Percentiles rank a stretch among this genome's conserved stretches.
Conservation (phyloP, 2,888 invertebrate genomes). For the Herminia tarsipennalis region DNA sequence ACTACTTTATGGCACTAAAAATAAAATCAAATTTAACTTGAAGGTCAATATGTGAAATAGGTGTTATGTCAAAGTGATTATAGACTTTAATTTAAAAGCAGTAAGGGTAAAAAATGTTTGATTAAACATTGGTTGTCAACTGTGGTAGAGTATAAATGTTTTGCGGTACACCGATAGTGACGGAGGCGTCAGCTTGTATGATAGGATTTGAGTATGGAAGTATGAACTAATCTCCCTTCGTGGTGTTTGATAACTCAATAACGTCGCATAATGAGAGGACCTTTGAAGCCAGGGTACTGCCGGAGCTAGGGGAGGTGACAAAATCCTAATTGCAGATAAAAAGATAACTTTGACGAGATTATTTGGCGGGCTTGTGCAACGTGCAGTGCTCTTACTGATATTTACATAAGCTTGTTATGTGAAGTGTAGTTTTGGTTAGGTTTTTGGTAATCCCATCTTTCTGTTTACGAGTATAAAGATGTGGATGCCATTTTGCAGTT, state of each 20-base stretch:
- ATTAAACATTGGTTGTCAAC: conserved; percentile 43
- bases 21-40: conserved; percentile 41
- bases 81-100: not conserved
- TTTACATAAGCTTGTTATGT: conserved; percentile 42
- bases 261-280: conserved; percentile 80
- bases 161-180: conserved; percentile 82
- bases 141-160: conserved; percentile 41
- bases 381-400: conserved; percentile 46
- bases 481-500: no score
- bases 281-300: conserved; percentile 71
- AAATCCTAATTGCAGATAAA: conserved; percentile 86
- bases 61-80: not conserved
- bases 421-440: conserved; percentile 21
- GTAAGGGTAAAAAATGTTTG: conserved; percentile 42
- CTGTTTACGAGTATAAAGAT: no score
- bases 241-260: conserved; percentile 83
- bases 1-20: conserved; percentile 18
- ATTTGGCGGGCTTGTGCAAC: conserved; percentile 57
- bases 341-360: conserved; percentile 77
- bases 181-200: conserved; percentile 86
- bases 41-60: conserved; percentile 5
- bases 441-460: conserved; percentile 3
- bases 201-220: conserved; percentile 85
- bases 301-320: conserved; percentile 71
- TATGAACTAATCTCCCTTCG: conserved; percentile 84